Percentiles rank a stretch among this genome's conserved stretches.
Conservation (phyloP, 2,113 vertebrate genomes). For the Indri indri region DNA sequence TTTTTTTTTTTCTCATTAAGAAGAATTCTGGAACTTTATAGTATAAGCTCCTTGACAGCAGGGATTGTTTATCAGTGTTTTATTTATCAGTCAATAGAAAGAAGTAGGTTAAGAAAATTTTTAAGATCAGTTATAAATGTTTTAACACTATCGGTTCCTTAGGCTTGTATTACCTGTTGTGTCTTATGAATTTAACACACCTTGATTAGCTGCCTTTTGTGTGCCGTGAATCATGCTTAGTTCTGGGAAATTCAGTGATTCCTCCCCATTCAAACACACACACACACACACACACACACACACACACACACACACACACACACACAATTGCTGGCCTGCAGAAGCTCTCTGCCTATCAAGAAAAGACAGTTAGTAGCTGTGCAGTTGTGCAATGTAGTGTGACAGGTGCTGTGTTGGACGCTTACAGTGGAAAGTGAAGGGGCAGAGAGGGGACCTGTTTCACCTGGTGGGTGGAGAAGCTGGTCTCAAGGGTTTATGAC, state of each 20-base stretch:
- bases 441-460: background rate
- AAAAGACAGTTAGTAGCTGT: background rate
- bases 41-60: background rate
- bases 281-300: background rate
- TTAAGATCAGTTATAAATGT: background rate
- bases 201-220: background rate
- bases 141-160: background rate
- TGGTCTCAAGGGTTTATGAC: background rate
- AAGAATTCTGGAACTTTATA: background rate
- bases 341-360: background rate
- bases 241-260: background rate
- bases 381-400: background rate
- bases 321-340: too few relatives aligned
- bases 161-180: background rate
- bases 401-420: background rate
- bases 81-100: background rate
- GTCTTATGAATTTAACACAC: background rate
- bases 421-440: background rate
- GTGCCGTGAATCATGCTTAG: background rate
- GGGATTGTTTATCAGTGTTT: background rate
- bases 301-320: background rate
- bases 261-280: too few relatives aligned
- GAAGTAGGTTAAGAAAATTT: background rate
- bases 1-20: background rate
- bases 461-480: background rate